Base-by-base conservation (phyloP, 2,797 vertebrate genomes). In the Crocidura indochinensis region DNA sequence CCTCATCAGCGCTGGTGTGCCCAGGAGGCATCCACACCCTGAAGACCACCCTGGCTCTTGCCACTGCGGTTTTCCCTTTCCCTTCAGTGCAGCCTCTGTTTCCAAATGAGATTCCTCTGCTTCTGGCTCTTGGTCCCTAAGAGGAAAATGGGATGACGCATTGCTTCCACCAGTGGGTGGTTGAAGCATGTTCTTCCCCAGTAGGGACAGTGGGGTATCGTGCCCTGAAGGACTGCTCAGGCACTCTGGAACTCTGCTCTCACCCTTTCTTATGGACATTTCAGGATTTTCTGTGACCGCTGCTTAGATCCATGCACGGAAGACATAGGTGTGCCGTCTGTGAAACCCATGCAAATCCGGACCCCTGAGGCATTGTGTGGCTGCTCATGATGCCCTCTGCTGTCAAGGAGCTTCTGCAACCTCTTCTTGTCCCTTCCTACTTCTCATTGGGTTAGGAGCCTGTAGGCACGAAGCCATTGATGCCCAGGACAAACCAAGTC, bases 361-460 rank as follows among this genome's bases (percentile, higher is more conserved):
- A n/a, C 53, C 1, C 0, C 27, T 1, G 19, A 73, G 31, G 75
- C 86, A 47, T 65, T 0, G 2, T 12, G 8, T 27, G 73, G 81
- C 68, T 2, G 2, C 82, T 56, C 19, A 83, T 56, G 46, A 38
- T 38, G 38, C 79, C 84, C 89, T 3, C n/a, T 65, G 62, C 77
- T 93, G 95, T 38, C 94, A 86, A 83, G 92, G 93, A 22, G 24
- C 67, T 14, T 56, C 62, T 90, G 64, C 9, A 3, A 29, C 81
- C 56, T 56, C 17, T 47, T 53, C 26, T 62, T 31, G 87, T 60
- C 76, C 84, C 62, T 11, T 20, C 89, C 79, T 78, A n/a, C 91
- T 96, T 89, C 85, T 62, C 78, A 46, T 91, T 82, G 92, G 82
- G 64, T 92, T 49, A 38, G 84, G 74, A 85, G 65, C 68, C 94